Percentiles rank a stretch among this genome's conserved stretches.
Evolutionary conservation across 2,797 vertebrate genomes (phyloP).

Genomic region (Peromyscus nudipes): DNA sequence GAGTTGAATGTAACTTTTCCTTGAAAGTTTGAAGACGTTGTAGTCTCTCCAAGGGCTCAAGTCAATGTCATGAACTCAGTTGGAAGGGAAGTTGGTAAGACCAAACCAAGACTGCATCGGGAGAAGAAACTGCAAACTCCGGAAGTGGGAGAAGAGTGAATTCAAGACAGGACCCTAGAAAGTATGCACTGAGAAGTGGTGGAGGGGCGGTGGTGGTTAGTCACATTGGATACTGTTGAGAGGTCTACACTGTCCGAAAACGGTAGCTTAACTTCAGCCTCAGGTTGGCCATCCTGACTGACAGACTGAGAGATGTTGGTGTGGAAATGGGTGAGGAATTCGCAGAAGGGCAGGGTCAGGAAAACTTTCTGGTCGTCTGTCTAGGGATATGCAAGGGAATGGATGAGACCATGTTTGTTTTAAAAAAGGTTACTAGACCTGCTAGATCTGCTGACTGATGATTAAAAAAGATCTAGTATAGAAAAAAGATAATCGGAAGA

Average conservation of each 20-base stretch:
- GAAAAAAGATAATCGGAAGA: slow-evolving; percentile 5
- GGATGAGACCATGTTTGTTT: neutral
- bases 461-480: neutral
- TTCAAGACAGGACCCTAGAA: neutral
- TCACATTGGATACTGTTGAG: neutral
- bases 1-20: neutral
- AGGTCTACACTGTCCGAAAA: neutral
- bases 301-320: neutral
- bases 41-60: neutral
- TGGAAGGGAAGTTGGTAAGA: neutral
- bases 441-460: neutral
- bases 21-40: neutral
- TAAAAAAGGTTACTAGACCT: neutral
- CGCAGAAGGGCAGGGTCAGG: neutral
- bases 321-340: neutral
- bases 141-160: neutral
- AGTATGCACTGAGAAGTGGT: neutral
- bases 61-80: neutral
- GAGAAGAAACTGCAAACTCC: neutral
- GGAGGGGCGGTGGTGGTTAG: neutral
- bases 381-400: neutral
- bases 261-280: neutral
- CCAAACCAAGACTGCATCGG: neutral
- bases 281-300: neutral
- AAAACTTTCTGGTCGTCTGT: neutral